These are phyloP conservation scores for Drosophila athabasca DNA, from an alignment of 1,140 invertebrate species.

Conservation along the genomic window DNA sequence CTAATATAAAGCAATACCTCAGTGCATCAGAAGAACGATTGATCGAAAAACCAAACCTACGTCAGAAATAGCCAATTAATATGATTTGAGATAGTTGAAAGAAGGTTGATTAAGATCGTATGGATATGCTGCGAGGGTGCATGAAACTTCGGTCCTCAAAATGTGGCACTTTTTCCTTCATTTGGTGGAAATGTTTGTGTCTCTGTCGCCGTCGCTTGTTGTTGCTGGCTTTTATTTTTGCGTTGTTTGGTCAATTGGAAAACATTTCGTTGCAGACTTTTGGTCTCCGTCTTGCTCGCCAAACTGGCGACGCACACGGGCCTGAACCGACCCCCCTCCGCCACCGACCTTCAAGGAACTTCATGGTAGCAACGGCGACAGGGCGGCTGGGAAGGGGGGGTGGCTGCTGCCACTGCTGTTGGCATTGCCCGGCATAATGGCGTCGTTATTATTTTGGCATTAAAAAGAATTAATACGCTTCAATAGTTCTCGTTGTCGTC, in stretches of 20 bases:
- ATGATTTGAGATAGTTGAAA: too few relatives aligned
- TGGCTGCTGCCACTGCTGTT: constrained; percentile 24
- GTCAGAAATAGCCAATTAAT: too few relatives aligned
- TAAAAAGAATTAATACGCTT: constrained; percentile 83
- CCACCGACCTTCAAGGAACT: background rate
- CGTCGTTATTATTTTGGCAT: constrained; percentile 82
- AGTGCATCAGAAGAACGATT: too few relatives aligned
- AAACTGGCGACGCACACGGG: constrained; percentile 29
- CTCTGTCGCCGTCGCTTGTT: constrained; percentile 17
- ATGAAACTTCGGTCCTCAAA: background rate
- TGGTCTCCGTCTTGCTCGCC: constrained; percentile 53
- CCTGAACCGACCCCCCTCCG: constrained; percentile 1
- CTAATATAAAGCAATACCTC: too few relatives aligned
- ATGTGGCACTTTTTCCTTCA: background rate
- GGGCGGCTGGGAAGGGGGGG: constrained; percentile 1
- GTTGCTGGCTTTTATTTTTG: constrained; percentile 71
- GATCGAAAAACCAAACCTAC: too few relatives aligned
- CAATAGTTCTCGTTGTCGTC: constrained; percentile 67
- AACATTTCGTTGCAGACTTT: constrained; percentile 81
- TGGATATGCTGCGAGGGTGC: background rate
- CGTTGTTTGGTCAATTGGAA: constrained; percentile 81
- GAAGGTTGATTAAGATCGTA: too few relatives aligned
- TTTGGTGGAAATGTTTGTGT: background rate
- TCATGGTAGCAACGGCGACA: background rate
- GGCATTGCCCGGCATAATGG: constrained; percentile 70